Base-by-base conservation (phyloP, 2,113 vertebrate species). In the Physeter macrocephalus region DNA sequence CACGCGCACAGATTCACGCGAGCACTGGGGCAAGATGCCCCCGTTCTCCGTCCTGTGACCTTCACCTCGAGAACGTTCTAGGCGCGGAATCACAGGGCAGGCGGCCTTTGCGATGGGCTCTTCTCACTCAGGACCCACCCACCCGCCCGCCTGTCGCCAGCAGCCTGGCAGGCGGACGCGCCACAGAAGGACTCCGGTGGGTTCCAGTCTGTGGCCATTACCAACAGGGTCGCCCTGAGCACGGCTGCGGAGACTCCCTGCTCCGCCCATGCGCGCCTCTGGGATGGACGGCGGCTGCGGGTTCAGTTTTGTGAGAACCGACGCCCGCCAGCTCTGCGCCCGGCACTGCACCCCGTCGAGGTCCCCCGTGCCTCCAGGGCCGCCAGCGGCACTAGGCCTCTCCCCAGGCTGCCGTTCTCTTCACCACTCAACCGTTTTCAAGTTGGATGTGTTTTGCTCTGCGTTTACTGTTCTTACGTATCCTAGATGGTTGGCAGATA, bases 1-100 rank as follows among this genome's bases (percentile, higher is more conserved):
- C 13, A 14, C 1, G 1, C 2, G 10, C 18, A 13, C 39, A 57
- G 5, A 23, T 3, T 8, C n/a, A 7, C 0, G 1, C 3, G 31
- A 10, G 67, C 39, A 41, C 31, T 20, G 18, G 4, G 2, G 15
- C 54, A 43, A 21, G 43, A 78, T 15, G 3, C 3, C n/a, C 6
- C 52, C 8, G 23, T 21, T 10, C 29, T 25, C 27, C 8, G 1
- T 7, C 18, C 69, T 0, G 1, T 8, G 46, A 20, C n/a, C 36
- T 14, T 9, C 36, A 23, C 18, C 31, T 78, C 9, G 8, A 88
- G 43, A 72, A n/a, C 1, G 1, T 12, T 46, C 52, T 39, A 62
- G 41, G 82, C 46, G 9, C 0, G 5, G 15, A 41, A 13, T 7
- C 59, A 4, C n/a, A 69, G 3, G 57, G 12, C 0, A 2, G 52